These are phyloP conservation scores for Mesoligia furuncula DNA, from an alignment of 2,888 invertebrate species.

Conservation along the genomic window DNA sequence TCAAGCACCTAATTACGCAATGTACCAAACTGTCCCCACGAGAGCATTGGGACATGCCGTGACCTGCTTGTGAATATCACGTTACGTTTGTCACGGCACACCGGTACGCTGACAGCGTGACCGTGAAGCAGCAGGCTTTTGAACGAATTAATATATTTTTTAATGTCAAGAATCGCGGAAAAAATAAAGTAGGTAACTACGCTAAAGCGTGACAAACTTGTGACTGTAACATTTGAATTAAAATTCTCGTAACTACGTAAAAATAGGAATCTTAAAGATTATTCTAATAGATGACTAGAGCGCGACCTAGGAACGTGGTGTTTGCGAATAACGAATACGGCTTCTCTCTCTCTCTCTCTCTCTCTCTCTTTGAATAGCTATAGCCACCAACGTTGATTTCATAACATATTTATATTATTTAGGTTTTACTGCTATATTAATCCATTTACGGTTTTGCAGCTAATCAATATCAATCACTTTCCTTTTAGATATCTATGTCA, in stretches of 20 bases:
- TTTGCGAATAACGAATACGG: conserved; percentile 31
- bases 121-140: conserved; percentile 35
- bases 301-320: conserved; percentile 37
- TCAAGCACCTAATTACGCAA: conserved; percentile 52
- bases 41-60: conserved; percentile 62
- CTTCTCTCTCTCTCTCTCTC: conserved; percentile 25
- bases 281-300: conserved; percentile 38
- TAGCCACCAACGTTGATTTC: conserved; percentile 11
- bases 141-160: not conserved
- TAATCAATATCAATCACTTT: not conserved
- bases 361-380: not conserved
- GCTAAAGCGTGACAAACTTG: conserved; percentile 22
- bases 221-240: conserved; percentile 13
- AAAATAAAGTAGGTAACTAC: conserved; percentile 4
- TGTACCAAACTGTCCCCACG: conserved; percentile 25
- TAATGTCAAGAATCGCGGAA: conserved; percentile 18
- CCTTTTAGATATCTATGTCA: not conserved
- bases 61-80: conserved; percentile 67
- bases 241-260: not conserved
- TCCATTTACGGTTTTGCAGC: not conserved
- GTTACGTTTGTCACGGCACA: conserved; percentile 41
- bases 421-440: not conserved
- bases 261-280: conserved; percentile 26
- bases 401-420: conserved; percentile 3
- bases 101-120: conserved; percentile 43